These are phyloP conservation scores for Cepaea nemoralis DNA, from an alignment of 1,140 invertebrate species.

Conservation along the genomic window DNA sequence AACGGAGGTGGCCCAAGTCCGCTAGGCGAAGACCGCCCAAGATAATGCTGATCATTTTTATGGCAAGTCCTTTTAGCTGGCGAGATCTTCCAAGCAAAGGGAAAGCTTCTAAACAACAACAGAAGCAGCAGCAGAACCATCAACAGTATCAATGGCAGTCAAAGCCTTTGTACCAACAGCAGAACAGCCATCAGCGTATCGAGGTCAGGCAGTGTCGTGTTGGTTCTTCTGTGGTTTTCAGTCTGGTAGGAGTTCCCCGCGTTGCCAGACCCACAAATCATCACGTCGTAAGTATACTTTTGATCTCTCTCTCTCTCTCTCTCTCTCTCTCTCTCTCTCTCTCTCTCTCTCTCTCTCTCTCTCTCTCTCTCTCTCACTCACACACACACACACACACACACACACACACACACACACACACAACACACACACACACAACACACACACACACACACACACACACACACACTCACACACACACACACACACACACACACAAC, in stretches of 20 bases:
- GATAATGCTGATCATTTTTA: constrained; percentile 38
- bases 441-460: too few species aligned
- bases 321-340: too few species aligned
- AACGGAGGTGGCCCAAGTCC: background rate
- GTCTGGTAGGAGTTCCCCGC: constrained; percentile 52
- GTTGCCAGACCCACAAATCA: background rate
- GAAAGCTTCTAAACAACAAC: background rate
- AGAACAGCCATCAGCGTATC: constrained; percentile 25
- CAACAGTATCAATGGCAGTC: background rate
- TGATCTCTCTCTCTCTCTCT: too few species aligned
- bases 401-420: too few species aligned
- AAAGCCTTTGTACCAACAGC: background rate
- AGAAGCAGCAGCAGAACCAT: background rate
- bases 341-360: too few species aligned
- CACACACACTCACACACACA: too few species aligned
- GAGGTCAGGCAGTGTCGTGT: constrained; percentile 57
- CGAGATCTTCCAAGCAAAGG: background rate
- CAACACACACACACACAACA: too few species aligned
- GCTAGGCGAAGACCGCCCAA: background rate
- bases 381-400: too few species aligned
- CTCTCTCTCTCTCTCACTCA: too few species aligned
- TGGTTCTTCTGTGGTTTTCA: constrained; percentile 56
- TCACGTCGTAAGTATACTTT: background rate
- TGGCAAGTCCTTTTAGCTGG: constrained; percentile 31
- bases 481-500: too few species aligned